Evolutionary conservation across 2,113 vertebrate genomes (phyloP).

Genomic region (Vidua macroura): DNA sequence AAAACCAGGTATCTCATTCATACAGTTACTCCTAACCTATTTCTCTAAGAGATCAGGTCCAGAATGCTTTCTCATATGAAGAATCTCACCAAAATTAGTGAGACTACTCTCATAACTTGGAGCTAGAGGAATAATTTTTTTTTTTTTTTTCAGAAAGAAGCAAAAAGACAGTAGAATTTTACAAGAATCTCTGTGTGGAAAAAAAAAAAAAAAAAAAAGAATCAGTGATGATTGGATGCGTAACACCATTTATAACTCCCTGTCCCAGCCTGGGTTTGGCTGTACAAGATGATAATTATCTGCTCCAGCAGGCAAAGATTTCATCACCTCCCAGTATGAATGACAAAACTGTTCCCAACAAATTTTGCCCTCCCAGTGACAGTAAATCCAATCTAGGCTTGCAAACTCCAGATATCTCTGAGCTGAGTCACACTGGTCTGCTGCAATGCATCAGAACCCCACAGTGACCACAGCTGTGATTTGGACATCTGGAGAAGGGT

Average conservation of each 20-base stretch:
- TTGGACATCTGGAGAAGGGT: neutral
- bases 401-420: constrained; percentile 27
- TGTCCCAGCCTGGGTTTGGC: neutral
- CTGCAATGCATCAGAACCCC: neutral
- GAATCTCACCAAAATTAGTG: neutral
- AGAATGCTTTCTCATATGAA: neutral
- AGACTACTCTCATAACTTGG: neutral
- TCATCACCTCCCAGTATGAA: constrained; percentile 18
- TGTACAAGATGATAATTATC: neutral
- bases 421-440: constrained; percentile 8
- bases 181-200: neutral
- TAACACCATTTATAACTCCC: neutral
- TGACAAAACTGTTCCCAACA: constrained; percentile 51
- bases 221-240: accelerated
- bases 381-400: constrained; percentile 43
- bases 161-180: neutral
- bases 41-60: neutral
- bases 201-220: neutral
- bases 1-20: neutral
- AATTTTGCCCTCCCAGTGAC: constrained; percentile 3
- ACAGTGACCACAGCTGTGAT: neutral
- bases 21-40: neutral
- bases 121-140: neutral
- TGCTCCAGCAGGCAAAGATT: constrained; percentile 13
- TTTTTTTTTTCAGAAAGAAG: neutral